phyloP scores from a whole-genome alignment of 2,888 invertebrate species.

The Phania funesta region DNA sequence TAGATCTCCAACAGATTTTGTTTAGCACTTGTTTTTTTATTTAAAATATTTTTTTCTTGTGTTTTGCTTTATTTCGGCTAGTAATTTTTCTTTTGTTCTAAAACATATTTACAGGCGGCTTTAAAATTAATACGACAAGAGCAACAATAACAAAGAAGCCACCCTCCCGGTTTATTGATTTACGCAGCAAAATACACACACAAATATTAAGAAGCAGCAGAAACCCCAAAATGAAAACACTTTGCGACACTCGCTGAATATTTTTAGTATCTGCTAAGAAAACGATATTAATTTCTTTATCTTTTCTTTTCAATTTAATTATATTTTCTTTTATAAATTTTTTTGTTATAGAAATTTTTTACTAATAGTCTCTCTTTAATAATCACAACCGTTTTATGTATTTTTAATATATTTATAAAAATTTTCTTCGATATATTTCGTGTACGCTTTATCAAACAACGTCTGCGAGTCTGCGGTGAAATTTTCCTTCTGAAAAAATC shows the following conservation, averaged over 20 bases:
- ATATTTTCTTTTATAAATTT: neutral
- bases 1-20: neutral
- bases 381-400: slow-evolving; percentile 60
- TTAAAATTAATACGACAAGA: neutral
- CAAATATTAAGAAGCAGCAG: slow-evolving; percentile 38
- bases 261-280: neutral
- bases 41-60: neutral
- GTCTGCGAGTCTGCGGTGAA: slow-evolving; percentile 70
- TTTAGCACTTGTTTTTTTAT: neutral
- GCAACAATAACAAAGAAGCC: slow-evolving; percentile 38
- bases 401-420: slow-evolving; percentile 16
- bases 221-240: slow-evolving; percentile 5
- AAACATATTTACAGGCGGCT: slow-evolving; percentile 56
- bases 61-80: neutral
- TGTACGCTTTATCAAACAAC: slow-evolving; percentile 41
- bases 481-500: slow-evolving; percentile 68
- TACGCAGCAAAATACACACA: slow-evolving; percentile 65
- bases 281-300: neutral
- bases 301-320: neutral
- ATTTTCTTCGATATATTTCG: slow-evolving; percentile 36
- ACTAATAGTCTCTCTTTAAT: neutral
- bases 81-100: neutral
- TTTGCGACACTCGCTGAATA: neutral
- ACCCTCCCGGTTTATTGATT: slow-evolving; percentile 69
- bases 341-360: neutral